phyloP scores from a whole-genome alignment of 2,797 vertebrate genomes.

The Pterois miles region DNA sequence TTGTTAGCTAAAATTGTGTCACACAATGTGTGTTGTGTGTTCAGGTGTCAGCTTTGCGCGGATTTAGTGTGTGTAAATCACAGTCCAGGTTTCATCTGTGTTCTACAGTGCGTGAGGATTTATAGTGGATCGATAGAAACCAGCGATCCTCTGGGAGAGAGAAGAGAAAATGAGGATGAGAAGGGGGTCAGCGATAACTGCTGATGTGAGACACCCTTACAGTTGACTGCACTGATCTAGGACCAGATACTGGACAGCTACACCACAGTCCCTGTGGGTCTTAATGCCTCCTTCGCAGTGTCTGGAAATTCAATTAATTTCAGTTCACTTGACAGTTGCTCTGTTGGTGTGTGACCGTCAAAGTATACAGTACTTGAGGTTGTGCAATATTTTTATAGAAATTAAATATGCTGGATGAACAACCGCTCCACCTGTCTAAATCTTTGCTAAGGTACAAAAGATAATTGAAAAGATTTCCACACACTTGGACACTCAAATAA shows the following conservation, averaged over 20 bases:
- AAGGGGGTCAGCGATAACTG: slow-evolving; percentile 33
- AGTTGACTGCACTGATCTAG: slow-evolving; percentile 52
- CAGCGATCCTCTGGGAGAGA: slow-evolving; percentile 7
- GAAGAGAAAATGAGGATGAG: not conserved
- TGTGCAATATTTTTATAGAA: not conserved
- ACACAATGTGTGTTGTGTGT: not conserved
- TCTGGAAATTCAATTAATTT: not conserved
- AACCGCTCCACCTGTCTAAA: too few relatives aligned
- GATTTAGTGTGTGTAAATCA: slow-evolving; percentile 17
- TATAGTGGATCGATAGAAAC: slow-evolving; percentile 49
- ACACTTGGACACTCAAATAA: too few relatives aligned
- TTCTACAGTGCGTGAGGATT: slow-evolving; percentile 13
- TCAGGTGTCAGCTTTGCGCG: not conserved
- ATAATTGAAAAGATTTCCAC: too few relatives aligned
- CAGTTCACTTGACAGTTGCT: not conserved
- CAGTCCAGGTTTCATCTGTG: not conserved
- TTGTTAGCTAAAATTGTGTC: not conserved
- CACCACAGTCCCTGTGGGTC: slow-evolving; percentile 7
- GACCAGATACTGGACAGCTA: slow-evolving; percentile 29
- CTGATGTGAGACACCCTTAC: slow-evolving; percentile 57
- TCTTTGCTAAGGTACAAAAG: too few relatives aligned
- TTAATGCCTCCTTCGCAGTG: not conserved
- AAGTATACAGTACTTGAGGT: not conserved
- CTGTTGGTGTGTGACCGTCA: not conserved
- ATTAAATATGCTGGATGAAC: not conserved